Evolutionary conservation across 1,140 invertebrate species (phyloP).

Genomic region (Psix sp.): DNA sequence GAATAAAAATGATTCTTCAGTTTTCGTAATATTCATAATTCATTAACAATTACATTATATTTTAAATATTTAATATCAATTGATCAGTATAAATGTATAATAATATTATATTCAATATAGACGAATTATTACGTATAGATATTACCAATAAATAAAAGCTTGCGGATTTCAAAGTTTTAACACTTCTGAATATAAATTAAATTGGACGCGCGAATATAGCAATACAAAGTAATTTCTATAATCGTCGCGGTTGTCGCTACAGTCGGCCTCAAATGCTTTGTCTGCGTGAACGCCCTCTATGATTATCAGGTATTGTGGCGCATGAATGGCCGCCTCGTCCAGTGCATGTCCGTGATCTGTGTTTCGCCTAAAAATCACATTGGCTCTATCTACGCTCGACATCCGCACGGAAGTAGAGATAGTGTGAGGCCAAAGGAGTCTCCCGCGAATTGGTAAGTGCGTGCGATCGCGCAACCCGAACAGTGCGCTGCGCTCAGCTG

Average conservation of each 20-base stretch:
- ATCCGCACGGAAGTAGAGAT: conserved; percentile 50
- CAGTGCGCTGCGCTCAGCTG: no score
- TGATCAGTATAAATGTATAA: no score
- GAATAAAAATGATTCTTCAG: no score
- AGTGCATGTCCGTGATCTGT: conserved; percentile 66
- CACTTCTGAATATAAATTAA: background rate
- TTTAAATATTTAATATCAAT: no score
- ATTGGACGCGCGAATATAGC: background rate
- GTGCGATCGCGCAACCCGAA: no score
- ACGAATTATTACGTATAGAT: no score
- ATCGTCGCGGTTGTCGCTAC: no score
- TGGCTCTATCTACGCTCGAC: conserved; percentile 62
- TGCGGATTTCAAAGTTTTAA: background rate
- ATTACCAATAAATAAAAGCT: no score
- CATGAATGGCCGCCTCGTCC: conserved; percentile 71
- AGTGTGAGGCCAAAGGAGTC: conserved; percentile 17
- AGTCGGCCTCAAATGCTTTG: no score
- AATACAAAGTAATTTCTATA: no score
- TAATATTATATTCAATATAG: background rate
- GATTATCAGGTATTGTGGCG: conserved; percentile 30
- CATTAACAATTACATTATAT: no score
- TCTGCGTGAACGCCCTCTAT: conserved; percentile 6
- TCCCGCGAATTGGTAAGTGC: conserved; percentile 24
- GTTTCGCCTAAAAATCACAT: conserved; percentile 69
- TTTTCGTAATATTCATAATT: no score